Evolutionary conservation across 2,113 vertebrate species (phyloP).

Genomic region (Todiramphus chloris): DNA sequence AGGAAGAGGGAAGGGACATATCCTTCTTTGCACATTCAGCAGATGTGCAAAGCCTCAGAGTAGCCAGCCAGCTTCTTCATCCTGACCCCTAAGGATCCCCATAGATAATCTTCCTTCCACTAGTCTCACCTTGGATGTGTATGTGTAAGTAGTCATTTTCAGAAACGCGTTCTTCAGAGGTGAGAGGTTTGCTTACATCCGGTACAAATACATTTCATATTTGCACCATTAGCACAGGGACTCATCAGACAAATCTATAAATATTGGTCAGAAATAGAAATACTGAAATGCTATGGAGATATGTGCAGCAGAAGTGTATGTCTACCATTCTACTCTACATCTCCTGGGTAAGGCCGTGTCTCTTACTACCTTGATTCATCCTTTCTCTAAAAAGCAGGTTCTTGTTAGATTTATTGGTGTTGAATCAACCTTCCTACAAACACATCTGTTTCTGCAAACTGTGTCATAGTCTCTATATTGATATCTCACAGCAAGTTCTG

Average conservation of each 20-base stretch:
- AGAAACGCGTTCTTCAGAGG: background rate
- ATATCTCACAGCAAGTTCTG: background rate
- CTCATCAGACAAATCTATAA: background rate
- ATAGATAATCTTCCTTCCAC: background rate
- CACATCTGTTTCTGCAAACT: background rate
- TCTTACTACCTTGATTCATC: background rate
- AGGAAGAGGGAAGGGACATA: background rate
- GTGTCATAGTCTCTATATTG: background rate
- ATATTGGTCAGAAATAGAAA: background rate
- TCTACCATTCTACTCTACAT: background rate
- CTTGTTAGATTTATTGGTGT: background rate
- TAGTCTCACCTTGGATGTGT: background rate
- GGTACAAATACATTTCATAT: background rate
- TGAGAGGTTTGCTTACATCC: background rate
- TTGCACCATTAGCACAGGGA: background rate
- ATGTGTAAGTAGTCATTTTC: background rate
- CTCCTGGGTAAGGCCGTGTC: background rate
- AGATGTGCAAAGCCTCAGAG: background rate
- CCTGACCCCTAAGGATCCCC: background rate
- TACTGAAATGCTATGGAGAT: background rate
- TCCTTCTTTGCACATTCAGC: background rate
- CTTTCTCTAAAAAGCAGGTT: background rate
- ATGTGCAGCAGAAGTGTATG: background rate
- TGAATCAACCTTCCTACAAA: background rate
- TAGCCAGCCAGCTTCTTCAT: background rate